A percentile compares a stretch with the other conserved stretches of the same genome.
These are phyloP conservation scores for Nomada lathburiana DNA, from an alignment of 2,888 invertebrate genomes.

Conservation along the genomic window DNA sequence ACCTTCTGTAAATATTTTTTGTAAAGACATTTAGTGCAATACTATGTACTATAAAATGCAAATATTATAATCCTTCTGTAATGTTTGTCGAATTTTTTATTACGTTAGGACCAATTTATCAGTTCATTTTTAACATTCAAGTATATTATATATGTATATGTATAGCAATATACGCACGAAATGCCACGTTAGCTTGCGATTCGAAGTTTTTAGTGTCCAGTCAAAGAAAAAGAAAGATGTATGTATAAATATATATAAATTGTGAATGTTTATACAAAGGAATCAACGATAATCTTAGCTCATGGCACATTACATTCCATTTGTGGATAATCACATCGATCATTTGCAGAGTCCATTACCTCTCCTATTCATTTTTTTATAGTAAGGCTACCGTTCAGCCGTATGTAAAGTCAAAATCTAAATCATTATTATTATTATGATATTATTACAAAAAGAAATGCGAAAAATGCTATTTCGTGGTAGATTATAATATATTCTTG, in stretches of 20 bases:
- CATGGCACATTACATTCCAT: slow-evolving; percentile 55
- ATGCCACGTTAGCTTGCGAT: slow-evolving; percentile 22
- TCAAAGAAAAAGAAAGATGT: slow-evolving; percentile 8
- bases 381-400: slow-evolving; percentile 56
- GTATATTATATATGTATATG: slow-evolving; percentile 13
- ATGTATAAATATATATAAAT: slow-evolving; percentile 18
- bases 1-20: slow-evolving; percentile 55
- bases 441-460: slow-evolving; percentile 43
- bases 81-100: slow-evolving; percentile 33
- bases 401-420: slow-evolving; percentile 28
- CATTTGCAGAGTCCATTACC: slow-evolving; percentile 51
- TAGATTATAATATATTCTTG: slow-evolving; percentile 12
- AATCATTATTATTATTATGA: slow-evolving; percentile 16
- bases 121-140: slow-evolving; percentile 47
- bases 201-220: slow-evolving; percentile 26
- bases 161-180: slow-evolving; percentile 24
- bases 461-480: slow-evolving; percentile 36
- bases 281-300: slow-evolving; percentile 29
- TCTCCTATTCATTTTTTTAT: slow-evolving; percentile 46
- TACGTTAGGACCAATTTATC: slow-evolving; percentile 60
- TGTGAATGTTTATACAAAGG: slow-evolving; percentile 26
- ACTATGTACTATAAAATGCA: slow-evolving; percentile 62
- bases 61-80: slow-evolving; percentile 54
- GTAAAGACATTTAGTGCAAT: slow-evolving; percentile 50
- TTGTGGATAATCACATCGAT: slow-evolving; percentile 37